A percentile compares a stretch with the other conserved stretches of the same genome.
Evolutionary conservation across 2,797 vertebrate genomes (phyloP).

Genomic region (Mormyrus hasselquistii): DNA sequence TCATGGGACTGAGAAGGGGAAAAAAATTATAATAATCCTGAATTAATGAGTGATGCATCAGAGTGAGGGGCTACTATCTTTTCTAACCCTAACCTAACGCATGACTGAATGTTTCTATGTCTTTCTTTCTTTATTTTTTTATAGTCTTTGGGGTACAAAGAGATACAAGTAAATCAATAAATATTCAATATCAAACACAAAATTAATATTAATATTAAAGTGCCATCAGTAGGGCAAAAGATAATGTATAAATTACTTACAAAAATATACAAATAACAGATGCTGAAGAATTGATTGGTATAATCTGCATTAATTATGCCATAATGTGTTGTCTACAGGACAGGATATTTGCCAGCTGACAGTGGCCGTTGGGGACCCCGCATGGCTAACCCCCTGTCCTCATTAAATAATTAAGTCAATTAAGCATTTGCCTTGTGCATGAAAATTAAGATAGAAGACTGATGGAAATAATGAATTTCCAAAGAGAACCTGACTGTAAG

Average conservation of each 20-base stretch:
- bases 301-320: neutral
- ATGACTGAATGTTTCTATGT: neutral
- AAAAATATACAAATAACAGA: neutral
- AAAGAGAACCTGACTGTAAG: constrained; percentile 45
- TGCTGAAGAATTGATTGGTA: neutral
- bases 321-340: neutral
- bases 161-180: neutral
- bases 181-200: neutral
- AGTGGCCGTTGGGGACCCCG: neutral
- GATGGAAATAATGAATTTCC: constrained; percentile 50
- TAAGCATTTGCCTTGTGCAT: neutral
- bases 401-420: constrained; percentile 6
- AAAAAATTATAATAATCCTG: constrained; percentile 49
- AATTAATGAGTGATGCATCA: constrained; percentile 54
- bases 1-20: constrained; percentile 47
- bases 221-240: neutral
- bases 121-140: neutral
- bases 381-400: neutral
- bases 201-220: neutral
- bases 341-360: neutral
- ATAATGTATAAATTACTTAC: neutral
- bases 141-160: neutral
- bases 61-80: constrained; percentile 27
- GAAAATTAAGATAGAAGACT: neutral
- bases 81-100: neutral